A percentile compares a stretch with the other conserved stretches of the same genome.
Evolutionary conservation across 1,140 invertebrate species (phyloP).

Genomic region (Zelostemma sp.): DNA sequence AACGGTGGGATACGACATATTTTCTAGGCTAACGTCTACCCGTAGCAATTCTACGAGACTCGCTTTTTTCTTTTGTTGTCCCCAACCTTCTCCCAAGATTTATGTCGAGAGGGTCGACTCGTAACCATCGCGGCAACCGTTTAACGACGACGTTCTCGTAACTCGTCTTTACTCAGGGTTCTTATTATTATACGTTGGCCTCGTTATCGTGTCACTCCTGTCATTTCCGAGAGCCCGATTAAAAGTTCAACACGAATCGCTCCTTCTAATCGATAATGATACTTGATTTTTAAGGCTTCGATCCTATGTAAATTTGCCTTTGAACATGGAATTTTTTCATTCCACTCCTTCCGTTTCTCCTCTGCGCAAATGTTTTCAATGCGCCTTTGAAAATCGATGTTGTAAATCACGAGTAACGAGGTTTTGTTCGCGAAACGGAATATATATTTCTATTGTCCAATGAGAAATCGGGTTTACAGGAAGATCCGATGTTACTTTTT

Average conservation of each 20-base stretch:
- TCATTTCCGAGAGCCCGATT: constrained; percentile 25
- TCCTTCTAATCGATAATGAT: no score
- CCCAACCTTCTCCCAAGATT: constrained; percentile 35
- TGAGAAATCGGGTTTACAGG: neutral
- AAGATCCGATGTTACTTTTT: no score
- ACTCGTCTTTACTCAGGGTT: constrained; percentile 37
- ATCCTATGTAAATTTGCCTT: no score
- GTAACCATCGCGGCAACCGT: constrained; percentile 40
- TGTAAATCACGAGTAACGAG: no score
- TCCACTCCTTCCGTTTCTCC: no score
- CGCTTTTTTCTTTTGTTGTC: constrained; percentile 47
- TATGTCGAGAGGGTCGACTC: constrained; percentile 48
- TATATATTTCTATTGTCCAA: no score
- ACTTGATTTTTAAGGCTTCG: no score
- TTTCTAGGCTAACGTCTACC: constrained; percentile 47
- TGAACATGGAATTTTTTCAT: no score
- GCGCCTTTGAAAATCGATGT: no score
- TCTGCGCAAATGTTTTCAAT: no score
- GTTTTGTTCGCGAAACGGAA: no score
- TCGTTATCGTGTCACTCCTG: constrained; percentile 33
- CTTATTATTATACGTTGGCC: constrained; percentile 34
- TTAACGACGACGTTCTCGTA: constrained; percentile 46
- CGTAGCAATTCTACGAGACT: constrained; percentile 54
- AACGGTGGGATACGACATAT: constrained; percentile 50
- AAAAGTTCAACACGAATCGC: constrained; percentile 16